phyloP scores from a whole-genome alignment of 2,888 invertebrate species.

The Stictocephala bisonia region DNA sequence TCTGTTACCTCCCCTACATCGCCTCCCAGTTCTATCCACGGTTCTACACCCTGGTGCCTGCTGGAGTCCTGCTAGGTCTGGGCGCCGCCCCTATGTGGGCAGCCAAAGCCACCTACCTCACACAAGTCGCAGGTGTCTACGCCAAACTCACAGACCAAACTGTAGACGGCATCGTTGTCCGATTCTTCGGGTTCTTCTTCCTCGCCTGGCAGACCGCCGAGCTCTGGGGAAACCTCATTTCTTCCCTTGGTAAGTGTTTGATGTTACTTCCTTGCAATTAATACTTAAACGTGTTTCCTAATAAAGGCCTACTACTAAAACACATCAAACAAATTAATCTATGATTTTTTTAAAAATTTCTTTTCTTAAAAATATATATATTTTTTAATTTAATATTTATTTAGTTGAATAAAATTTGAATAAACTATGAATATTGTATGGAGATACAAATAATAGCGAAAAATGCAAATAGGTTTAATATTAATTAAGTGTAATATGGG shows the following conservation, averaged over 20 bases:
- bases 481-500: too few species aligned
- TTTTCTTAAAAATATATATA: too few species aligned
- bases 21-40: conserved; percentile 93
- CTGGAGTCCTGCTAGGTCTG: conserved; percentile 92
- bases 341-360: too few species aligned
- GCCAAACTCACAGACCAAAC: conserved; percentile 88
- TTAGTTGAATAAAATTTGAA: too few species aligned
- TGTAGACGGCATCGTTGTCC: conserved; percentile 91
- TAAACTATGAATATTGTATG: too few species aligned
- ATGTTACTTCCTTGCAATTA: neutral
- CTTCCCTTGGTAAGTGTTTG: conserved; percentile 90
- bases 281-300: neutral
- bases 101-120: conserved; percentile 97
- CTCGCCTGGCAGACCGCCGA: conserved; percentile 97
- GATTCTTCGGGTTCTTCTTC: conserved; percentile 99
- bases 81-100: conserved; percentile 99
- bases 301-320: neutral
- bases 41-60: conserved; percentile 93
- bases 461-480: too few species aligned
- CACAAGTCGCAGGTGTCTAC: conserved; percentile 92
- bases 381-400: too few species aligned
- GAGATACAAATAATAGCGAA: too few species aligned
- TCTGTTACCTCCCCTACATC: conserved; percentile 95
- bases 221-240: conserved; percentile 95
- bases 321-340: too few species aligned